Percentiles rank a stretch among this genome's conserved stretches.
phyloP scores from a whole-genome alignment of 2,113 vertebrate genomes.

The Cromileptes altivelis region DNA sequence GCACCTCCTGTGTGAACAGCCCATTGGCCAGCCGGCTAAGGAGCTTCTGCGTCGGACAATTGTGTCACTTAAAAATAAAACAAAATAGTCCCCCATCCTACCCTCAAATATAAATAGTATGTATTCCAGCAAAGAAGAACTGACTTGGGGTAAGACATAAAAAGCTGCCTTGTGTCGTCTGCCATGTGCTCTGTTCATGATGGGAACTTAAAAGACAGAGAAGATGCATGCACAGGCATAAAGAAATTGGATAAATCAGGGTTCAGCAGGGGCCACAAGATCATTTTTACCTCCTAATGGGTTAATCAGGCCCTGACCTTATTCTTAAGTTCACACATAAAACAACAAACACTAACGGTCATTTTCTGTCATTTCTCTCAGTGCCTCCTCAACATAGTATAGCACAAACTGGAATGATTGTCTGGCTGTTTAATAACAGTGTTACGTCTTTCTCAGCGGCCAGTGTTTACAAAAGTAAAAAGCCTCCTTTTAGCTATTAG shows the following conservation, averaged over 20 bases:
- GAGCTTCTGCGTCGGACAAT: neutral
- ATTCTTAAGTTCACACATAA: neutral
- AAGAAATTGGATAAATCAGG: neutral
- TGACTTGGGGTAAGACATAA: slow-evolving; percentile 13
- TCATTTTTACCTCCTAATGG: neutral
- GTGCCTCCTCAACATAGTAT: neutral
- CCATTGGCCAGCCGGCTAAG: no score
- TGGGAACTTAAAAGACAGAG: neutral
- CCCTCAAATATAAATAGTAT: neutral
- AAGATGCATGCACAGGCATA: neutral
- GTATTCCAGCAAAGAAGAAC: neutral
- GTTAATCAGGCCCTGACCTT: slow-evolving; percentile 16
- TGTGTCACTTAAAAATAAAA: neutral
- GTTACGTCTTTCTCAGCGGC: slow-evolving; percentile 20
- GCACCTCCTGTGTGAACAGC: no score
- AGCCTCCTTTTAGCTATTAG: neutral
- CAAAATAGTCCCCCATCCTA: neutral
- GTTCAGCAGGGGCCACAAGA: neutral
- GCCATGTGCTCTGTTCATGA: neutral
- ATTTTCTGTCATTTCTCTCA: neutral
- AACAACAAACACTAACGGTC: neutral
- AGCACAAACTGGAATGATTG: neutral
- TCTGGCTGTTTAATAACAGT: slow-evolving; percentile 10
- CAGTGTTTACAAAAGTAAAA: neutral
- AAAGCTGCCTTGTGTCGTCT: slow-evolving; percentile 7